Percentiles rank a stretch among this genome's conserved stretches.
phyloP scores from a whole-genome alignment of 2,113 vertebrate genomes.

The Hemiscyllium ocellatum region DNA sequence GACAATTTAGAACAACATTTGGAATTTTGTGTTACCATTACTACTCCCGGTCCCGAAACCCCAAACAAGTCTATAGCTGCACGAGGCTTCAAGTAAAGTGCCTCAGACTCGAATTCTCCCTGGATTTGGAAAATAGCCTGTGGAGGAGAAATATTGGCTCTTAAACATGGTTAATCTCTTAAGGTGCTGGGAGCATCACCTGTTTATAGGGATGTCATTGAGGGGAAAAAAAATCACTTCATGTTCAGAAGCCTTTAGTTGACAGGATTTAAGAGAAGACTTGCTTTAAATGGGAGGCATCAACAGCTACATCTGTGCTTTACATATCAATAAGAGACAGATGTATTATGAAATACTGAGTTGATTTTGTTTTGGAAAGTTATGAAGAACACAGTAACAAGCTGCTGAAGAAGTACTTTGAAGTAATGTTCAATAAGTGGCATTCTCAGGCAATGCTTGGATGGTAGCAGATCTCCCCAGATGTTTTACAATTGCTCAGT shows the following conservation, averaged over 20 bases:
- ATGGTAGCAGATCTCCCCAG: not conserved
- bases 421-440: not conserved
- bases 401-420: not conserved
- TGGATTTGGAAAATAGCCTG: too few species aligned
- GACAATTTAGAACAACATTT: not conserved
- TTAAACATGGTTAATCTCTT: not conserved
- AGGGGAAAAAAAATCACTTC: not conserved
- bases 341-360: not conserved
- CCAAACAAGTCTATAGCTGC: not conserved
- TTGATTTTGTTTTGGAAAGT: not conserved
- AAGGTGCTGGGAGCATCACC: not conserved
- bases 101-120: not conserved
- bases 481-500: not conserved
- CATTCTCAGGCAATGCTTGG: not conserved
- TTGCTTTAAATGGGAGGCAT: too few species aligned
- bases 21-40: too few species aligned
- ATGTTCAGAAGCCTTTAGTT: not conserved
- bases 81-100: not conserved
- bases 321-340: not conserved
- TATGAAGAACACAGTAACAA: not conserved
- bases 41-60: too few species aligned
- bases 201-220: not conserved
- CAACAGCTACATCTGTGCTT: not conserved
- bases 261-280: not conserved
- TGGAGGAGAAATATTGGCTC: not conserved